Conservation (phyloP, 1,140 invertebrate genomes). For the Aporrectodea caliginosa region DNA sequence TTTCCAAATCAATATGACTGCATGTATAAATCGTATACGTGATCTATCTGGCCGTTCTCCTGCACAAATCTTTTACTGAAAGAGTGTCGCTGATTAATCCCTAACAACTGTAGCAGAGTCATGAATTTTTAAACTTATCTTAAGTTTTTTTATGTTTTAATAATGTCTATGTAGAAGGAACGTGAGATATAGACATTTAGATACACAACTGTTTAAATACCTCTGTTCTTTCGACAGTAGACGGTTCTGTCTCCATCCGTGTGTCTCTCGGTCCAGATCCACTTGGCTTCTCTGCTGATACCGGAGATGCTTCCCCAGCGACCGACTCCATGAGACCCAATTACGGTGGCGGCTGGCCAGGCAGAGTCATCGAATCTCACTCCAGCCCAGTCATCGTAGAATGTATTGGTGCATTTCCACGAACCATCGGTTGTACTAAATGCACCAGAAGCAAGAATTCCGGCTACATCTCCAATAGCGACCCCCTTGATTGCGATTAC, state of each 20-base stretch:
- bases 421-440: not conserved
- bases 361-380: not conserved
- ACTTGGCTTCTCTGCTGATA: not conserved
- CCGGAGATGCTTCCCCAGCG: not conserved
- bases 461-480: not conserved
- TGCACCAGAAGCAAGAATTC: not conserved
- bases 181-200: too few relatives aligned
- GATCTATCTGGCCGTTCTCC: too few relatives aligned
- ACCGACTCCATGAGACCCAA: not conserved
- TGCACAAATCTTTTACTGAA: too few relatives aligned
- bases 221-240: too few relatives aligned
- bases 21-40: too few relatives aligned
- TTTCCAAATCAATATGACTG: too few relatives aligned
- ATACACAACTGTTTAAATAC: too few relatives aligned
- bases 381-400: not conserved
- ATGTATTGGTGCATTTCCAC: not conserved
- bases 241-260: not conserved
- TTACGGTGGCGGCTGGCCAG: not conserved
- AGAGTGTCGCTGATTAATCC: too few relatives aligned
- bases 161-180: too few relatives aligned
- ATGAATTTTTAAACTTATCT: too few relatives aligned
- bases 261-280: not conserved
- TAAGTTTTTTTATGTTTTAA: too few relatives aligned
- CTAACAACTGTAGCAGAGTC: too few relatives aligned
- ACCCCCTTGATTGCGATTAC: not conserved